Base-by-base conservation (phyloP, 2,888 invertebrate genomes). In the Eupithecia insigniata region DNA sequence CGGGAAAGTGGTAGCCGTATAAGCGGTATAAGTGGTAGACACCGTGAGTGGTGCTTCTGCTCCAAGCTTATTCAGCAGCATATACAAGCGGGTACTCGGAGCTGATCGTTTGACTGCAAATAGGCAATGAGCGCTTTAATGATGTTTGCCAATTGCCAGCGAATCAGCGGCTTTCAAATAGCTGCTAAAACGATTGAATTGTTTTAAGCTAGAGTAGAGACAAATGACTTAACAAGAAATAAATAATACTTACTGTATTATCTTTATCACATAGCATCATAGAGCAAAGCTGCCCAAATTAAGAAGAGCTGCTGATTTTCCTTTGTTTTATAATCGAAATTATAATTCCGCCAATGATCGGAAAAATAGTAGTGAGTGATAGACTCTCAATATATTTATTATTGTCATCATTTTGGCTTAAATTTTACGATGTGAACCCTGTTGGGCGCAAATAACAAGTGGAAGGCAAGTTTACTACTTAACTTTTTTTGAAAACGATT, bases 121-220 rank as follows among this genome's bases (percentile, higher is more conserved):
- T 62, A 32, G 65, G 26, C 65, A n/a, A 65, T 36, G 62, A 46
- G 67, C 28, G 60, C 60, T 65, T 51, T 46, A 70, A 68, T 73
- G 67, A 67, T 73, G 68, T 73, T 73, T 73, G 70, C 68, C 64
- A 65, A 67, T 30, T 34, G 51, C 70, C 51, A 30, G 58, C 55
- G 28, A 36, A 28, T 69, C 51, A 70, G 58, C 46, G 67, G 73
- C 64, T 70, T 67, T 73, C 43, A 64, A 68, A 70, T 70, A 58
- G 68, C n/a, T 28, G 34, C n/a, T 12, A n/a, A 62, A 30, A n/a
- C 12, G 62, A 62, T 60, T 18, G 28, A 60, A 60, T 8, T 28
- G 30, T 26, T 55, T 26, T 22, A 28, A 2, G 30, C 60, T 30
- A 30, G 30, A 32, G 18, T n/a, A 30, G 10, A 30, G 30, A 18